These are phyloP conservation scores for Halcyon malimbica DNA, from an alignment of 2,113 vertebrate genomes.

Conservation along the genomic window DNA sequence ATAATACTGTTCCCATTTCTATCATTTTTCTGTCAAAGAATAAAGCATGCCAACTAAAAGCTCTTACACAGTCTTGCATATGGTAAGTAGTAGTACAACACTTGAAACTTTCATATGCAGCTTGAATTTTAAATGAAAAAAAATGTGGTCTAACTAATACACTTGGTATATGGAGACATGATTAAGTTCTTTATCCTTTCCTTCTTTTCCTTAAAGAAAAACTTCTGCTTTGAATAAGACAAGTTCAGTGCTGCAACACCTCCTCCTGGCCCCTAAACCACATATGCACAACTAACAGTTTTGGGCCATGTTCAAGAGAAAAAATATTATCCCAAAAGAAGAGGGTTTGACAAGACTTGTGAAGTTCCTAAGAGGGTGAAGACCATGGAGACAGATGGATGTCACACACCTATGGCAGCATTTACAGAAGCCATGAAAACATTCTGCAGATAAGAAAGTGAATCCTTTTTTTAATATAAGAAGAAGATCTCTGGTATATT, in stretches of 20 bases:
- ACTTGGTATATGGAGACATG: background rate
- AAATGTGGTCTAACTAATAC: background rate
- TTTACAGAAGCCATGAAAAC: background rate
- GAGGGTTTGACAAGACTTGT: background rate
- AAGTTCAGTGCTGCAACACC: background rate
- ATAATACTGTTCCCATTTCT: background rate
- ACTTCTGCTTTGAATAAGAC: background rate
- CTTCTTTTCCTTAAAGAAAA: background rate
- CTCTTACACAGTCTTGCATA: background rate
- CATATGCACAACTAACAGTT: background rate
- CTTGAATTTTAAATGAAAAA: conserved; percentile 27
- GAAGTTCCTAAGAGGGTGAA: background rate
- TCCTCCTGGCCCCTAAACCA: background rate
- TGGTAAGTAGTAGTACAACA: background rate
- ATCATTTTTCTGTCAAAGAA: background rate
- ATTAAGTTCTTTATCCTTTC: background rate
- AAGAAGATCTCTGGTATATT: background rate
- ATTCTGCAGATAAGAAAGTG: background rate
- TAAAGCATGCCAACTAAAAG: conserved; percentile 4
- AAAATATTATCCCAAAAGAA: background rate
- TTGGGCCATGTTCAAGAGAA: background rate
- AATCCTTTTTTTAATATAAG: background rate
- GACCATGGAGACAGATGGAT: background rate
- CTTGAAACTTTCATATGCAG: background rate
- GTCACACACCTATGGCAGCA: background rate